Evolutionary conservation across 2,797 vertebrate genomes (phyloP).

Genomic region (Caiman crocodilus): DNA sequence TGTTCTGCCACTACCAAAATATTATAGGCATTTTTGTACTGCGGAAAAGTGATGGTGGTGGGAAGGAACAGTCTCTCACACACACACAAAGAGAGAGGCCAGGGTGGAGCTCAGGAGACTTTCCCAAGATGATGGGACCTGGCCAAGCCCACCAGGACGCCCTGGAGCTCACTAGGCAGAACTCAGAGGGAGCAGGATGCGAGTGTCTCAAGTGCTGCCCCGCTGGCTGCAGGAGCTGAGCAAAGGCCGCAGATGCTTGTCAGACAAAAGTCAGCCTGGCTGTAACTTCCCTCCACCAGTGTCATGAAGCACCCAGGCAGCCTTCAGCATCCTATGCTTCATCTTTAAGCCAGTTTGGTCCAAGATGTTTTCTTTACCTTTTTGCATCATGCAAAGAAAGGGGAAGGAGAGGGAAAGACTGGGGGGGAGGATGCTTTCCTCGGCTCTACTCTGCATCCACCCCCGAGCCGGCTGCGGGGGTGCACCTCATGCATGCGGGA

Average conservation of each 20-base stretch:
- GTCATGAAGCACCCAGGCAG: too few species aligned
- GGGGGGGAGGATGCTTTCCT: not conserved
- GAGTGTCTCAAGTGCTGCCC: not conserved
- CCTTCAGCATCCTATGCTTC: too few species aligned
- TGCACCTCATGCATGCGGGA: too few species aligned
- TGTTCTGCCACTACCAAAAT: too few species aligned
- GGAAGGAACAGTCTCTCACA: too few species aligned
- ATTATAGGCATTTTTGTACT: not conserved
- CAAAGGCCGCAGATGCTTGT: not conserved
- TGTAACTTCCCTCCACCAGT: too few species aligned
- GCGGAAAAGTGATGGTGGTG: fast-evolving
- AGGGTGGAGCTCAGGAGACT: not conserved
- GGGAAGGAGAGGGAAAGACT: not conserved
- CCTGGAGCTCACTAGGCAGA: not conserved
- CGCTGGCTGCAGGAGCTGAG: not conserved
- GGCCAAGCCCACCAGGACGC: not conserved
- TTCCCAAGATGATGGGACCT: not conserved
- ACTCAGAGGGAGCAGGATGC: not conserved
- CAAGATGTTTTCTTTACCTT: too few species aligned
- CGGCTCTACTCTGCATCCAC: not conserved
- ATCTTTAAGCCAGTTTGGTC: too few species aligned
- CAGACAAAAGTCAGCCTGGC: not conserved
- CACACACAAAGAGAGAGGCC: too few species aligned
- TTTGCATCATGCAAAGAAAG: not conserved
- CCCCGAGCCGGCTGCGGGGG: not conserved